Evolutionary conservation across 2,113 vertebrate genomes (phyloP).

Genomic region (Noturus placidus): DNA sequence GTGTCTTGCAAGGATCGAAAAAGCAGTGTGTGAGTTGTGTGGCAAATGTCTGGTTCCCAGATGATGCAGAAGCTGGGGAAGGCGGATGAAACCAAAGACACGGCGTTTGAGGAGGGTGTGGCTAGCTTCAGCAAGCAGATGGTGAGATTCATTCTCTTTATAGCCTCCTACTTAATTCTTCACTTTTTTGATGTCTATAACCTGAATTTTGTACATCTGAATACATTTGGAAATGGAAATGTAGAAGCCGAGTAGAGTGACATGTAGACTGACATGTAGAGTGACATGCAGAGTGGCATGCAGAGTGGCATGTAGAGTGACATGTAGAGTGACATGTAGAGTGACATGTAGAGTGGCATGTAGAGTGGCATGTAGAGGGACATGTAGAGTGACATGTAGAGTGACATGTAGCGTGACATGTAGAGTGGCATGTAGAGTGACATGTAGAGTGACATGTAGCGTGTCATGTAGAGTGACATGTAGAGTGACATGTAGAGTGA

Average conservation of each 20-base stretch:
- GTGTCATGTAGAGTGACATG: too few relatives aligned
- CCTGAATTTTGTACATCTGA: background rate
- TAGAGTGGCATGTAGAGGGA: too few relatives aligned
- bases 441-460: too few relatives aligned
- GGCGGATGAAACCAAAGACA: conserved; percentile 95
- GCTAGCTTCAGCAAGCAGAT: conserved; percentile 95
- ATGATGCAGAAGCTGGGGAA: conserved; percentile 97
- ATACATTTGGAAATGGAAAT: background rate
- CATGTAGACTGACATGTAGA: too few relatives aligned
- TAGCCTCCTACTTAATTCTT: background rate
- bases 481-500: too few relatives aligned
- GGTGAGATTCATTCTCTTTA: conserved; percentile 71
- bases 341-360: too few relatives aligned
- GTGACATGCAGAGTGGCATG: too few relatives aligned
- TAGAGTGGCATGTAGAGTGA: too few relatives aligned
- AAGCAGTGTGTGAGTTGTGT: background rate
- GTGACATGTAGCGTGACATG: too few relatives aligned
- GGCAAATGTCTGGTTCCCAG: conserved; percentile 61
- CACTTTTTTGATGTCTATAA: conserved; percentile 2
- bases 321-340: too few relatives aligned
- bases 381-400: too few relatives aligned
- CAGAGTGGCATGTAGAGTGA: too few relatives aligned
- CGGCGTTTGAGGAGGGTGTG: conserved; percentile 89
- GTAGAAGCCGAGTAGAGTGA: background rate
- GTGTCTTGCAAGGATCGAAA: background rate